These are phyloP conservation scores for Nysson spinosus DNA, from an alignment of 2,888 invertebrate genomes.

Conservation along the genomic window DNA sequence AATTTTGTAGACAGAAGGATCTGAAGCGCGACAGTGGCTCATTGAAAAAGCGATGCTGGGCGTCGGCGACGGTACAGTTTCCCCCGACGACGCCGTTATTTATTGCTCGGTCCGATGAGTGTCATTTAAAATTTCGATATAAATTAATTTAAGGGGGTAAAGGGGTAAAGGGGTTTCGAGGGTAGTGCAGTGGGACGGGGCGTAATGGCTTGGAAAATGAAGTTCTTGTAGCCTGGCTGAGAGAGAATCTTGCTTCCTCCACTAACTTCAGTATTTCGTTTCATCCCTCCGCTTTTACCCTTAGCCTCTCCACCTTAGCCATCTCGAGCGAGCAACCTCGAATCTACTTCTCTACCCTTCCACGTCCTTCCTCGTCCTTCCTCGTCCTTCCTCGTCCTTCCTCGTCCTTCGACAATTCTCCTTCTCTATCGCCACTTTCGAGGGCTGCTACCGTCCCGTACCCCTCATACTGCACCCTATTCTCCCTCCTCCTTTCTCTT, in stretches of 20 bases:
- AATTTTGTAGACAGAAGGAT: constrained; percentile 31
- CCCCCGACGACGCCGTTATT: constrained; percentile 60
- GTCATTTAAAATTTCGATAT: constrained; percentile 76
- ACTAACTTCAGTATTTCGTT: constrained; percentile 10
- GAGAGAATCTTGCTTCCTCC: constrained; percentile 59
- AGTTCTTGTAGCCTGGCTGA: constrained; percentile 72
- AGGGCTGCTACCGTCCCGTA: constrained; percentile 22
- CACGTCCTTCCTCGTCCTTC: constrained; percentile 25
- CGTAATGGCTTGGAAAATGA: constrained; percentile 76
- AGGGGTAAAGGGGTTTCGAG: constrained; percentile 68
- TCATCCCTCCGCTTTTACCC: constrained; percentile 40
- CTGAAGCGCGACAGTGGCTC: constrained; percentile 12
- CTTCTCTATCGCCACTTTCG: not conserved
- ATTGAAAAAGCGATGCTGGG: constrained; percentile 21
- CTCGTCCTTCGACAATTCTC: constrained; percentile 16
- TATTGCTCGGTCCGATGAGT: constrained; percentile 71
- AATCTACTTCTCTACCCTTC: constrained; percentile 1
- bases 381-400: not conserved
- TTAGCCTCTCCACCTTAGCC: constrained; percentile 42
- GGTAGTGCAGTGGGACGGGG: constrained; percentile 64
- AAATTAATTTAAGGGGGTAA: constrained; percentile 74
- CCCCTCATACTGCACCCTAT: constrained; percentile 16
- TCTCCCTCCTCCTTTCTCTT: constrained; percentile 32
- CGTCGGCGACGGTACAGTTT: constrained; percentile 19
- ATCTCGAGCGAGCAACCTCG: constrained; percentile 7